phyloP scores from a whole-genome alignment of 2,888 invertebrate species.

The Brachycybe producta region DNA sequence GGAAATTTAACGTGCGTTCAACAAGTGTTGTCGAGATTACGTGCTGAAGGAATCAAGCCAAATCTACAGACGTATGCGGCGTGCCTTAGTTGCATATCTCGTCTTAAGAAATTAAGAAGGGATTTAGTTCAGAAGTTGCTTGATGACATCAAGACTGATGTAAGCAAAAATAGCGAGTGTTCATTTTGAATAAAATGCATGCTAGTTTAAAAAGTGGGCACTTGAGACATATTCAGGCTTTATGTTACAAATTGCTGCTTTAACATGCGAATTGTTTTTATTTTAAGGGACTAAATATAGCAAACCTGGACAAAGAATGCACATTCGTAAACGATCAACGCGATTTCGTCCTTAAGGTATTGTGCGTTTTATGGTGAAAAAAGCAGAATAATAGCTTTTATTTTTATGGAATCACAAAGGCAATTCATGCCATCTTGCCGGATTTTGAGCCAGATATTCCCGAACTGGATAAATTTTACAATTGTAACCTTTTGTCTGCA shows the following conservation, averaged over 20 bases:
- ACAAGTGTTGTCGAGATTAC: constrained; percentile 3
- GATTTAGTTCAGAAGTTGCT: background rate
- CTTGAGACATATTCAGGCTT: too few species aligned
- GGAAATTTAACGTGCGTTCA: constrained; percentile 5
- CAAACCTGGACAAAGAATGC: constrained; percentile 8
- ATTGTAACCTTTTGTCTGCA: background rate
- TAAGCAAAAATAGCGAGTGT: background rate
- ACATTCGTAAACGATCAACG: constrained; percentile 10
- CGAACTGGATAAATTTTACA: background rate
- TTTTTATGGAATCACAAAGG: background rate
- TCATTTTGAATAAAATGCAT: background rate
- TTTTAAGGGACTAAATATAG: constrained; percentile 12
- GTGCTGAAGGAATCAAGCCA: background rate
- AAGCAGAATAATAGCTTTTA: background rate
- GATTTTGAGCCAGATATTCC: constrained; percentile 10
- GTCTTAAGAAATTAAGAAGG: background rate
- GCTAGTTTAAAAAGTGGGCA: too few species aligned
- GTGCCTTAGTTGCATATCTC: constrained; percentile 4
- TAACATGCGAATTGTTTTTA: too few species aligned
- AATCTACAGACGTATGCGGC: constrained; percentile 13
- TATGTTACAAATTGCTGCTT: too few species aligned
- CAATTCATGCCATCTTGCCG: background rate
- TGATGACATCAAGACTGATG: constrained; percentile 4
- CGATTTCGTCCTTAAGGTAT: constrained; percentile 12
- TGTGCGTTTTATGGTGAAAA: too few species aligned